phyloP scores from a whole-genome alignment of 1,140 invertebrate species.

The honey bee (Apis mellifera) region Amel_HAv3.1 CM009934.2:11172501-11173000 shows the following conservation, averaged over 20 bases:
- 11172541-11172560: slow-evolving; percentile 30
- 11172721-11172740: slow-evolving; percentile 73
- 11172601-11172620: background rate
- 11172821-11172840: slow-evolving; percentile 43
- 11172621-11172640: too few relatives aligned
- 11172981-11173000: slow-evolving; percentile 63
- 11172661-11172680: slow-evolving; percentile 69
- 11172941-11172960: slow-evolving; percentile 61
- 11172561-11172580: background rate
- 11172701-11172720: slow-evolving; percentile 77
- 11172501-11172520: slow-evolving; percentile 55
- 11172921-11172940: slow-evolving; percentile 21
- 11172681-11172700: slow-evolving; percentile 75
- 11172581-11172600: slow-evolving; percentile 30
- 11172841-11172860: slow-evolving; percentile 4
- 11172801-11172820: slow-evolving; percentile 35
- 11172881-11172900: background rate
- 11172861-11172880: slow-evolving; percentile 1
- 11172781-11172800: slow-evolving; percentile 56
- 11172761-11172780: slow-evolving; percentile 71
- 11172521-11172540: slow-evolving; percentile 42
- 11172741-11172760: slow-evolving; percentile 72
- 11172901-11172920: slow-evolving; percentile 9
- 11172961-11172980: slow-evolving; percentile 68
- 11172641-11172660: slow-evolving; percentile 45